phyloP scores from a whole-genome alignment of 2,113 vertebrate species.

The mouse (Mus musculus) region GRCm39 chr17:78060501-78061000 shows the following conservation, averaged over 20 bases:
- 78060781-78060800: not conserved
- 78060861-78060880: not conserved
- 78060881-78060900: not conserved
- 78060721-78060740: not conserved
- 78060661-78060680: not conserved
- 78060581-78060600: not conserved
- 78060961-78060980: not conserved
- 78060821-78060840: not conserved
- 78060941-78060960: not conserved
- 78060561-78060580: not conserved
- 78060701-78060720: not conserved
- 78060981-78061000: not conserved
- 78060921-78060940: not conserved
- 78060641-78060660: not conserved
- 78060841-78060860: not conserved
- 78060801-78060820: not conserved
- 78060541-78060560: not conserved
- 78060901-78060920: slow-evolving; percentile 1
- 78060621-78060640: not conserved
- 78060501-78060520: not conserved
- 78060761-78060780: not conserved
- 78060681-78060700: not conserved
- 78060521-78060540: not conserved
- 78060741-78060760: not conserved
- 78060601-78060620: not conserved